Percentiles rank a stretch among this genome's conserved stretches.
Evolutionary conservation across 2,113 vertebrate species (phyloP).

Genomic region (Pteronura brasiliensis): DNA sequence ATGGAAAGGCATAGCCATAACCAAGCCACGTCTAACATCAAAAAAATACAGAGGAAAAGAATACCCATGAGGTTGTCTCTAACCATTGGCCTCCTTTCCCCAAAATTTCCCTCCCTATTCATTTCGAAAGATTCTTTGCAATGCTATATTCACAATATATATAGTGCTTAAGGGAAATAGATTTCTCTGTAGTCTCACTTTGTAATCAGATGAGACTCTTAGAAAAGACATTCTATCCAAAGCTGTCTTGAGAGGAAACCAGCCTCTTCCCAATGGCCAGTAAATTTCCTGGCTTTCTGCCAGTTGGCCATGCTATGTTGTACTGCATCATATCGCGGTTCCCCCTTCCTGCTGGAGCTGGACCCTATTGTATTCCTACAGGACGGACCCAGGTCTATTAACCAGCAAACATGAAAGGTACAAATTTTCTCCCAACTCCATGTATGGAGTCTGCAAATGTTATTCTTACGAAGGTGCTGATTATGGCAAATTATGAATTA

Average conservation of each 20-base stretch:
- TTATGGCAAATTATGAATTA: slow-evolving; percentile 65
- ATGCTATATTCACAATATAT: not conserved
- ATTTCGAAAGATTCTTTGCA: not conserved
- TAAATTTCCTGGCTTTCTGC: not conserved
- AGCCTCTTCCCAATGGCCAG: slow-evolving; percentile 4
- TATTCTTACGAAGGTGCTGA: slow-evolving; percentile 63
- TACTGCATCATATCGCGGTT: rapidly evolving
- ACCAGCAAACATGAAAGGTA: not conserved
- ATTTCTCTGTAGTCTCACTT: not conserved
- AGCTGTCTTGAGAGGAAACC: not conserved
- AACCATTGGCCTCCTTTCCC: too few relatives aligned
- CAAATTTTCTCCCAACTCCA: slow-evolving; percentile 36
- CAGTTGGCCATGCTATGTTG: not conserved
- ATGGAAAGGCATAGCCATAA: rapidly evolving
- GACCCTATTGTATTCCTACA: not conserved
- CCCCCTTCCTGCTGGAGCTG: not conserved
- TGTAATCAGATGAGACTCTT: not conserved
- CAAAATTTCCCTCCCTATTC: not conserved
- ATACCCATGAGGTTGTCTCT: rapidly evolving
- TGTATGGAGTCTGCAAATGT: not conserved
- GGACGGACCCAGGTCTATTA: not conserved
- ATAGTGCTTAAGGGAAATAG: not conserved
- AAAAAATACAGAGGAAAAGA: not conserved
- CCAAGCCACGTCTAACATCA: rapidly evolving
- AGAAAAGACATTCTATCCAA: not conserved